Conservation (phyloP, 2,888 invertebrate genomes). For the Rhimphoctona megacephalus region DNA sequence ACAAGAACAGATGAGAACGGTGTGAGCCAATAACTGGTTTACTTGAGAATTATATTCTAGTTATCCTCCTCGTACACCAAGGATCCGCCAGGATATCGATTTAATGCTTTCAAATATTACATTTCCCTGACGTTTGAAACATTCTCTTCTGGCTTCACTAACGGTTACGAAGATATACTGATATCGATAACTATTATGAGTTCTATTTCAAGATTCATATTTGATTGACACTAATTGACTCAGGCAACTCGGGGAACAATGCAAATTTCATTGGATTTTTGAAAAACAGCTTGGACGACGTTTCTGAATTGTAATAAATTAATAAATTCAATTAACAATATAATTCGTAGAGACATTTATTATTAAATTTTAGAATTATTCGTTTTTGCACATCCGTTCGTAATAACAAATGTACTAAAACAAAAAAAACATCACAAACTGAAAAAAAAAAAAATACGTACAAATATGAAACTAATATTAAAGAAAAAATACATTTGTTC, state of each 20-base stretch:
- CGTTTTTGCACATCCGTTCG: too few species aligned
- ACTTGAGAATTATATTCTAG: background rate
- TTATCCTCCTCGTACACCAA: slow-evolving; percentile 11
- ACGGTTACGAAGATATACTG: background rate
- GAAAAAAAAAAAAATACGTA: too few species aligned
- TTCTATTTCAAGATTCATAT: background rate
- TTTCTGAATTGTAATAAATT: too few species aligned
- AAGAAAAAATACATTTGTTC: too few species aligned
- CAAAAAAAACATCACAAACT: too few species aligned
- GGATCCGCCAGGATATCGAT: slow-evolving; percentile 40
- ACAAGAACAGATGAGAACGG: background rate
- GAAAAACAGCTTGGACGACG: too few species aligned
- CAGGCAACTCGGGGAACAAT: background rate
- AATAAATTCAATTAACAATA: too few species aligned
- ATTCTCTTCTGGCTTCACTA: background rate
- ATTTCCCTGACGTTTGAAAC: slow-evolving; percentile 1
- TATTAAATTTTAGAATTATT: too few species aligned
- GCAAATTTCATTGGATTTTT: too few species aligned
- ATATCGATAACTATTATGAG: background rate
- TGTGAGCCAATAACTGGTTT: slow-evolving; percentile 29
- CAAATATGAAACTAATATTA: too few species aligned
- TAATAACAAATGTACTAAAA: too few species aligned
- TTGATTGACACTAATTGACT: background rate
- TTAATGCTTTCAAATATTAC: slow-evolving; percentile 28
- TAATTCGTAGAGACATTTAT: too few species aligned